Evolutionary conservation across 2,888 invertebrate species (phyloP), one percentile per base, ranked within the genome.

Genomic region (Mythimna albipuncta): DNA sequence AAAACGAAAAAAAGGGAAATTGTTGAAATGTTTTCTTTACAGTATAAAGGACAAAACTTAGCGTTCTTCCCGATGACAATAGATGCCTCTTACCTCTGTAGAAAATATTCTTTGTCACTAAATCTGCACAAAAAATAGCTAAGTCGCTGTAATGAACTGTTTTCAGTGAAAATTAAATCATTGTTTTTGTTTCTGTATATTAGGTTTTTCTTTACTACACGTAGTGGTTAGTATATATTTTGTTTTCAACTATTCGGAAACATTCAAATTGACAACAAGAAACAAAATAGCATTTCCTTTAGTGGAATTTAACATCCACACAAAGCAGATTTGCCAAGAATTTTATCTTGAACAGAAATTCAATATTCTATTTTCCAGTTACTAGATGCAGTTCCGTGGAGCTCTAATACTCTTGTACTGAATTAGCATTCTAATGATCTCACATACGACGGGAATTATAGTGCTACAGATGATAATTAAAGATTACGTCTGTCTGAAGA

Each of bases 21-120:
- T 84, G 78, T 85, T 75, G 73, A 85, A 89, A 88, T 88, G 84
- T 89, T 90, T 87, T 84, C 79, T 75, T 64, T 69, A 65, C 72
- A 86, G 87, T 84, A 89, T 85, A 89, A 89, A 89, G 78, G 84
- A 77, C 80, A 75, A 85, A 82, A 81, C 78, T 86, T 81, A 80
- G 75, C 83, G 77, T 88, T 88, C 87, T 85, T 81, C 75, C 64
- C 72, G 77, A 84, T 83, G 80, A 89, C 89, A 90, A 90, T 87
- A 85, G 84, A 83, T 84, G 79, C 81, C 79, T 83, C 77, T 77
- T 85, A 63, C 69, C 65, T 81, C 80, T 74, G 69, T 72, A 74
- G 75, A 85, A 87, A 88, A 85, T 84, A 83, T 82, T 81, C 85
- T 87, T 87, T 82, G 85, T 86, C 85, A 83, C 85, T 81, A 85